Base-by-base conservation (phyloP, 1,140 invertebrate species). In the Bicyclus anynana region DNA sequence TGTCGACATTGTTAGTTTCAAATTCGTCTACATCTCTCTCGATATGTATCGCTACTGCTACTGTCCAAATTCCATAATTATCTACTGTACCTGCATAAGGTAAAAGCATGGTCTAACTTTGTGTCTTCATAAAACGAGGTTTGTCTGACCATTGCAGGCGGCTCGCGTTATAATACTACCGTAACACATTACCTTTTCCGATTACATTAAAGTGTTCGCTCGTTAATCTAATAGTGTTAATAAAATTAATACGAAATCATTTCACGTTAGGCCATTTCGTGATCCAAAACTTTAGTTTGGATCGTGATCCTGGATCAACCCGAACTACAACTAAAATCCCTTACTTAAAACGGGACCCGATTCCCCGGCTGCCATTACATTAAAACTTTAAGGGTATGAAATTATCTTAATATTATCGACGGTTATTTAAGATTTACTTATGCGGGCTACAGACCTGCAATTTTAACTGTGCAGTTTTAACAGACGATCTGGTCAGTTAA, bases 311-410 rank as follows among this genome's bases (percentile, higher is more conserved):
- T 48, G 57, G 66, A 65, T 76, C 64, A 73, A 58, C 46, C 53
- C 40, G 53, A 60, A 59, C 63, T 60, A 67, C 59, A 62, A 56
- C 57, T 71, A 53, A 64, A 71, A 75, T 67, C 73, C 66, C 53
- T 68, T 69, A 65, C 67, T 74, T 69, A 71, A 67, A 69, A 65
- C 37, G 44, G 62, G 62, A 52, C 62, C 47, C 38, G 50, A 44
- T 62, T 65, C 58, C 50, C 37, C 27, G 44, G 52, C 44, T 46
- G 49, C 50, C 37, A 35, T 59, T 59, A 69, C 59, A 51, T 65
- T 62, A 55, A 50, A 67, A 62, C 53, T 66, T 66, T 52, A 16
- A 50, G 16, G 17, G 48, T 44, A 57, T 57, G n/a, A 57, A 57
- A 57, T 57, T 51, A 51, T 51, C 37, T 33, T 18, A 44, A 50